Base-by-base conservation (phyloP, 2,113 vertebrate genomes). In the Mola mola region DNA sequence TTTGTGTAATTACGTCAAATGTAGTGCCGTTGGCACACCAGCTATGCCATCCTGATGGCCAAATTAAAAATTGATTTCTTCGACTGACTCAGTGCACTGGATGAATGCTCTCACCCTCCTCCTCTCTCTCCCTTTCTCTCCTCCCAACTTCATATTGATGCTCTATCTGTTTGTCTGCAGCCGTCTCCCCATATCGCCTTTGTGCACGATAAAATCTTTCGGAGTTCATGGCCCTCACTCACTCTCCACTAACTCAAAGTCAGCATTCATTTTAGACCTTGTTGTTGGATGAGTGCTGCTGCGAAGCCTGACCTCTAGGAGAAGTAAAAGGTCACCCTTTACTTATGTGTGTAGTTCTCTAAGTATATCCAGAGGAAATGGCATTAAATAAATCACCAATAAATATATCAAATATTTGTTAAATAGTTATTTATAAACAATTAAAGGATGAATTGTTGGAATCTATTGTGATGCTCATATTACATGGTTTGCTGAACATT, bases 11-110 rank as follows among this genome's bases (percentile, higher is more conserved):
- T 90, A 91, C 88, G 82, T 83, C 75, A 64, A 47, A 43, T 62
- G 75, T 68, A 72, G 72, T 60, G 40, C 40, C 41, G 77, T 82
- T 72, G 72, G 72, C 73, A 67, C 58, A 41, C 78, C 67, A 81
- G 79, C 82, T 77, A 85, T 83, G 78, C 79, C 84, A 81, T 78
- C 72, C 72, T 83, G 74, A 84, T 66, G 69, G 85, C 75, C 86
- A 92, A 90, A 92, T 91, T 92, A 91, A 89, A 90, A 90, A 92
- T 92, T 89, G 88, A 92, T 92, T 89, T 91, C 83, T 90, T 91
- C 71, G 57, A 89, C 82, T 82, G 81, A 82, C 78, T 88, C 78
- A 50, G 55, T 48, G 66, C 58, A 29, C 59, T 76, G 75, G 79
- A 73, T 81, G 81, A 87, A 83, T 69, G 57, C 80, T 3, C 42